A percentile compares a stretch with the other conserved stretches of the same genome.
These are phyloP conservation scores for Aethes cnicana DNA, from an alignment of 2,888 invertebrate genomes.

Conservation along the genomic window DNA sequence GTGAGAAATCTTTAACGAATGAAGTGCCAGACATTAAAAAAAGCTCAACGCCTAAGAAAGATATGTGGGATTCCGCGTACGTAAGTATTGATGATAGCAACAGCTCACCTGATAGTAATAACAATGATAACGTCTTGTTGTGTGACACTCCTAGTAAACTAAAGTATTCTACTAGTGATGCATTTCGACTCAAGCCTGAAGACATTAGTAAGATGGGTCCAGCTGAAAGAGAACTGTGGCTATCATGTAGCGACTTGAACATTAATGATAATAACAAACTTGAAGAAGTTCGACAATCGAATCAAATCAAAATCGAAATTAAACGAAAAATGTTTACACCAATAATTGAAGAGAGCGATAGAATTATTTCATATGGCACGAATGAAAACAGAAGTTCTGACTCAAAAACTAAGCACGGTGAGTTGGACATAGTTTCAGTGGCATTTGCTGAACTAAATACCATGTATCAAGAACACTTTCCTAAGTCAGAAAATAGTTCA, in stretches of 20 bases:
- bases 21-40: constrained; percentile 41
- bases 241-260: constrained; percentile 58
- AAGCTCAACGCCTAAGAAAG: constrained; percentile 62
- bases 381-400: constrained; percentile 48
- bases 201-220: constrained; percentile 67
- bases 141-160: constrained; percentile 53
- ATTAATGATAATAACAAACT: constrained; percentile 42
- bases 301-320: constrained; percentile 54
- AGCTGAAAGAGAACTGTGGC: constrained; percentile 74
- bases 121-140: constrained; percentile 55
- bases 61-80: constrained; percentile 79
- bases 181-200: constrained; percentile 43
- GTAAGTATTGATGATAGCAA: constrained; percentile 79
- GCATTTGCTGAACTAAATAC: constrained; percentile 76
- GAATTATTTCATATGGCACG: constrained; percentile 54
- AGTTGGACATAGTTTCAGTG: constrained; percentile 65
- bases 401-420: constrained; percentile 43
- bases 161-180: constrained; percentile 47
- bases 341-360: constrained; percentile 72
- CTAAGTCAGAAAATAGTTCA: constrained; percentile 55
- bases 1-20: constrained; percentile 44
- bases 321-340: constrained; percentile 66
- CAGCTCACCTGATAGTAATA: constrained; percentile 69
- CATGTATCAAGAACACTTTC: constrained; percentile 64
- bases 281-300: constrained; percentile 53